Evolutionary conservation across 2,113 vertebrate species (phyloP), one percentile per base, ranked within the genome.

Genomic region (Gallinago media): DNA sequence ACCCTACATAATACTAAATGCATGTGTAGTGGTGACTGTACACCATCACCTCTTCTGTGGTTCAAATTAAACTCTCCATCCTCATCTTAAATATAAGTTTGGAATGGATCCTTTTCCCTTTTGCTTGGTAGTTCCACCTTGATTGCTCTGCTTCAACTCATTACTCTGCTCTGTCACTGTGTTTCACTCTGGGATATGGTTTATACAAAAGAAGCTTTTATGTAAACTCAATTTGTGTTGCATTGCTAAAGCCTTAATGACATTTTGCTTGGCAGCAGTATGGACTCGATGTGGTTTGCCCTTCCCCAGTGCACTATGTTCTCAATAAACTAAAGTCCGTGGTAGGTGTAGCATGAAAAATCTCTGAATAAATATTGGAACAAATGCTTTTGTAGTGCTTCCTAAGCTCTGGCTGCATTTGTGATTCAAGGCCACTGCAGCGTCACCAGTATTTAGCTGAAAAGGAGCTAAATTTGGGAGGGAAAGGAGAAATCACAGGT

Each of bases 291-390:
- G 87, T 94, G 89, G 78, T 96, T 97, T 96, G 92, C 89, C 81
- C 93, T 97, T 97, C 93, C 96, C 90, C 82, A 52, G 81, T 93
- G 92, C 89, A 38, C 81, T 6, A 4, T 93, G 93, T 94, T 96
- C 94, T 94, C 72, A 94, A 66, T 90, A 96, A 97, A 79, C 87
- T 62, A 5, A 91, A 94, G 89, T 85, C 88, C 3, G 5, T 88
- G 93, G 85, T 95, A 97, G 96, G 92, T 96, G 93, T 96, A 97
- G 93, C 94, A 85, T 97, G 74, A 96, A 97, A 94, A 96, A 94
- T 92, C 92, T 90, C 87, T 40, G 81, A 85, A 88, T 95, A 94
- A 96, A 95, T 93, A 96, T 93, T 95, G 92, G 92, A 95, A 93
- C 85, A 95, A 96, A 91, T 70, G 92, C 82, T 96, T 88, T 70